Evolutionary conservation across 2,113 vertebrate genomes (phyloP).

Genomic region (Alexandromys fortis): DNA sequence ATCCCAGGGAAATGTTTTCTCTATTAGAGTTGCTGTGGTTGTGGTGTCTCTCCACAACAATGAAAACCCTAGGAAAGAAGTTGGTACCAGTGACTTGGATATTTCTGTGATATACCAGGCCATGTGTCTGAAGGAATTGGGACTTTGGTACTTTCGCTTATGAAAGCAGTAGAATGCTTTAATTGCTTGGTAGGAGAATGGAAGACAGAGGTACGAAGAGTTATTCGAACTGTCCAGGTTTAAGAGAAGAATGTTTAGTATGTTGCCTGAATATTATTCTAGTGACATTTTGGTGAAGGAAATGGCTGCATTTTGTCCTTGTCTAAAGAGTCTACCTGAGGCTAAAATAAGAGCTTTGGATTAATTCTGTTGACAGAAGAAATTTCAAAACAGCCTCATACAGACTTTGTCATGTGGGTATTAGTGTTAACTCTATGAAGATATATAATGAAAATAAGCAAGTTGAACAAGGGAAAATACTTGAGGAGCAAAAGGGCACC

Average conservation of each 20-base stretch:
- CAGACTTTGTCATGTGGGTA: neutral
- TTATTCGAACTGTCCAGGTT: neutral
- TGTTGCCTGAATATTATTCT: neutral
- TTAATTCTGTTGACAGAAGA: neutral
- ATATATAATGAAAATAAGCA: neutral
- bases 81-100: neutral
- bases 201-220: neutral
- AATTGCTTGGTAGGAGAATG: neutral
- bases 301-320: neutral
- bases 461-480: neutral
- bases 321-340: neutral
- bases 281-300: neutral
- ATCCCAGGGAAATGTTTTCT: neutral
- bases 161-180: neutral
- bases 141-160: neutral
- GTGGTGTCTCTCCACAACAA: neutral
- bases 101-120: neutral
- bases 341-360: neutral
- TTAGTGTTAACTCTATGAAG: neutral
- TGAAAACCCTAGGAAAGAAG: neutral
- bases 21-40: neutral
- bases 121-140: neutral
- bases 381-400: neutral
- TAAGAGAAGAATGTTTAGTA: neutral
- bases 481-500: neutral